Percentiles rank a stretch among this genome's conserved stretches.
Conservation (phyloP, 2,888 invertebrate genomes). For the Tetranychus truncatus region DNA sequence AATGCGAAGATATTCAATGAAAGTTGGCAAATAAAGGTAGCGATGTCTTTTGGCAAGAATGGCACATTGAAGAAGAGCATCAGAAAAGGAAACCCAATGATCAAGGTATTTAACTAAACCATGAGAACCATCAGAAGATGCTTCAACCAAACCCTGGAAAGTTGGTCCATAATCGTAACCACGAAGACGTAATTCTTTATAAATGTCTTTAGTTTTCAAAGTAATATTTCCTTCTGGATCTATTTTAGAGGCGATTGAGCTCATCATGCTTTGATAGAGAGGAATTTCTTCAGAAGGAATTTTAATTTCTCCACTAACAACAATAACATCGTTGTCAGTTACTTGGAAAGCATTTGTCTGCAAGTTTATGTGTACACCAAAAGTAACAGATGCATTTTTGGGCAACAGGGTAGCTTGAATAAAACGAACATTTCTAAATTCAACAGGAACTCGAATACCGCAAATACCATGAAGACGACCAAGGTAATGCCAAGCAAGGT, state of each 20-base stretch:
- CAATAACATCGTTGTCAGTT: slow-evolving; percentile 31
- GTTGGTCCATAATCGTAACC: slow-evolving; percentile 10
- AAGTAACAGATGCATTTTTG: slow-evolving; percentile 34
- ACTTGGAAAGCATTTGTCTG: slow-evolving; percentile 34
- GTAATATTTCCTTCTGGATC: neutral
- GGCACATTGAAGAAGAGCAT: slow-evolving; percentile 7
- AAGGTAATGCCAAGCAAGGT: slow-evolving; percentile 61
- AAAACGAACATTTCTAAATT: slow-evolving; percentile 37
- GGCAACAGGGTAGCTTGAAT: slow-evolving; percentile 40
- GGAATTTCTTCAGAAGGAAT: neutral
- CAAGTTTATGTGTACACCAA: slow-evolving; percentile 32
- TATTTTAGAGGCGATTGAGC: neutral
- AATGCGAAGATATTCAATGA: slow-evolving; percentile 11
- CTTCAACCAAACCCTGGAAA: slow-evolving; percentile 9
- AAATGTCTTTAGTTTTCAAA: slow-evolving; percentile 12
- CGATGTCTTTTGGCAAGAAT: slow-evolving; percentile 7
- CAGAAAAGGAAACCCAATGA: slow-evolving; percentile 9
- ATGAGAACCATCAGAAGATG: neutral
- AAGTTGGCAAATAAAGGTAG: slow-evolving; percentile 9
- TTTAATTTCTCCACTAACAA: slow-evolving; percentile 30
- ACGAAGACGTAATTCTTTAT: slow-evolving; percentile 12
- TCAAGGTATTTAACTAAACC: slow-evolving; percentile 5
- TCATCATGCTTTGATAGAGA: neutral
- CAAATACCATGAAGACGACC: slow-evolving; percentile 51
- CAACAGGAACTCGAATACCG: slow-evolving; percentile 38